Evolutionary conservation across 2,113 vertebrate species (phyloP).

Genomic region (Romanogobio albipinnatus): DNA sequence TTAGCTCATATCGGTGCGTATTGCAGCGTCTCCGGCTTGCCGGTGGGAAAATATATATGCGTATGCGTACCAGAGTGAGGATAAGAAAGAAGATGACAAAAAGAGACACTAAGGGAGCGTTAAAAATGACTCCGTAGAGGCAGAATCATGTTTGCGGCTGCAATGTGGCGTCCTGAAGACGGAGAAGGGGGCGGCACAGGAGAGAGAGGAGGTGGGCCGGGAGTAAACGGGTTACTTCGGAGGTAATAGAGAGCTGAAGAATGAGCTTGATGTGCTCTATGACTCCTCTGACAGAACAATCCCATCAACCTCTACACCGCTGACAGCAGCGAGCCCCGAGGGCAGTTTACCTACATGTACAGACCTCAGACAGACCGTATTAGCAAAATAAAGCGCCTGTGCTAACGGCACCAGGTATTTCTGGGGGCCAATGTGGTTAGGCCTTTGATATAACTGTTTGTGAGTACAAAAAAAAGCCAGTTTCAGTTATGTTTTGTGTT

Average conservation of each 20-base stretch:
- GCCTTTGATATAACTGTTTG: slow-evolving; percentile 9
- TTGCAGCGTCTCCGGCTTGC: background rate
- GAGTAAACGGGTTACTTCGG: slow-evolving; percentile 57
- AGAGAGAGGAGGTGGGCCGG: slow-evolving; percentile 19
- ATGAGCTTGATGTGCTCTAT: slow-evolving; percentile 55
- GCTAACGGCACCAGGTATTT: slow-evolving; percentile 3
- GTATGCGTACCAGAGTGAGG: background rate
- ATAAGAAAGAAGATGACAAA: slow-evolving; percentile 1
- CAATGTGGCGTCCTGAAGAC: slow-evolving; percentile 29
- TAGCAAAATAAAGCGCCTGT: slow-evolving; percentile 24
- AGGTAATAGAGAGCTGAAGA: slow-evolving; percentile 65
- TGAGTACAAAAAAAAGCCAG: background rate
- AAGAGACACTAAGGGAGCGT: slow-evolving; percentile 36
- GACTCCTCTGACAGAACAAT: slow-evolving; percentile 47
- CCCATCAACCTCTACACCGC: slow-evolving; percentile 23
- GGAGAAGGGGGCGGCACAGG: slow-evolving; percentile 32
- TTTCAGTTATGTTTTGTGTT: background rate
- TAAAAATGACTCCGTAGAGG: slow-evolving; percentile 39
- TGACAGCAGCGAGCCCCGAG: slow-evolving; percentile 8
- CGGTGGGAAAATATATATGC: slow-evolving; percentile 24
- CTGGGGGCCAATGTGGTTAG: slow-evolving; percentile 21
- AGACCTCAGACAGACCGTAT: slow-evolving; percentile 11
- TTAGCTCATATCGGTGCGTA: slow-evolving; percentile 37
- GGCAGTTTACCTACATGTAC: slow-evolving; percentile 26
- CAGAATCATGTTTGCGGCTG: slow-evolving; percentile 30